Evolutionary conservation across 2,113 vertebrate species (phyloP), one percentile per base, ranked within the genome.

Genomic region (Sylvicapra grimmia): DNA sequence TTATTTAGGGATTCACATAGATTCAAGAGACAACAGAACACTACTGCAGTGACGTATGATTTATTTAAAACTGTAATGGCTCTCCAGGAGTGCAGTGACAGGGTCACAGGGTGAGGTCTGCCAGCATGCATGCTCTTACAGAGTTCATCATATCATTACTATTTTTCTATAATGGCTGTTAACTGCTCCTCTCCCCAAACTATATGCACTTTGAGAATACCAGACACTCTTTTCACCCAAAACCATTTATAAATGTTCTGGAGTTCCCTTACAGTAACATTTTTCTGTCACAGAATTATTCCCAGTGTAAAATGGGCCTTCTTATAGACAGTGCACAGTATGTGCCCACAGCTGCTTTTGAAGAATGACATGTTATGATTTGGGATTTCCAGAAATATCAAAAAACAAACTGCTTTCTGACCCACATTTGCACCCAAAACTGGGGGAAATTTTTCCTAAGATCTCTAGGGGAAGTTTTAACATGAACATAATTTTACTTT

Each of bases 391-490:
- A 88, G 97, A 97, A 98, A 97, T 89, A 97, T 96, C 0, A 89
- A 77, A 97, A 97, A 51, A 91, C 68, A 27, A 98, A 98, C 29
- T 98, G 88, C 63, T 97, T 97, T 98, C 83, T 98, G 97, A 97
- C 65, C 40, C 47, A 92, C 75, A 98, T 98, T 97, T 61, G 87
- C 90, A 97, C 91, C 40, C 63, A 97, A 98, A 95, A 98, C 47
- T 75, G 83, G 96, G 97, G 95, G 54, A 97, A 97, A 98, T 56
- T 36, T 96, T 82, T 93, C 51, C 72, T 89, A 97, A 95, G 87
- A 97, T 98, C 96, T 97, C 93, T 54, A 96, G 94, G 95, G 94
- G 92, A 98, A 98, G 94, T 98, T 98, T 97, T 94, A 97, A 95
- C 93, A 94, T 89, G 89, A 98, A 96, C 59, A 95, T 96, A 97